phyloP scores from a whole-genome alignment of 2,113 vertebrate genomes.

The Lagenorhynchus albirostris region DNA sequence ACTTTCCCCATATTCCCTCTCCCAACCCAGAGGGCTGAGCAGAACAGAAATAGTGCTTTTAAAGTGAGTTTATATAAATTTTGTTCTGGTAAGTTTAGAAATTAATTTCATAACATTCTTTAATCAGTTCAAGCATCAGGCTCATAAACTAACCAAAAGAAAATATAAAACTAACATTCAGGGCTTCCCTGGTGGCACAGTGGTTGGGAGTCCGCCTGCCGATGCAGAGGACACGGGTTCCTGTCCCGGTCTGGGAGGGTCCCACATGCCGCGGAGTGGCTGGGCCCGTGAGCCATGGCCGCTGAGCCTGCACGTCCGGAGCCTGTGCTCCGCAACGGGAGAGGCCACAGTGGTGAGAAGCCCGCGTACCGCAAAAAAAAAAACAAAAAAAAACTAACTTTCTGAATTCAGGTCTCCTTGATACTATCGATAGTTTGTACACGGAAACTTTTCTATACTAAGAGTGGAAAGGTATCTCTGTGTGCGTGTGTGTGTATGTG shows the following conservation, averaged over 20 bases:
- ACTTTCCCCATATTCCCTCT: neutral
- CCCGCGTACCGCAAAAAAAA: too few species aligned
- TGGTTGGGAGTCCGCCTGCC: too few species aligned
- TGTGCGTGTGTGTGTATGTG: too few species aligned
- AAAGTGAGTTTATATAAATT: neutral
- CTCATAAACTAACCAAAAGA: neutral
- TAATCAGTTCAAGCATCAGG: neutral
- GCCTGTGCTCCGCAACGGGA: too few species aligned
- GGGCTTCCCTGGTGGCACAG: too few species aligned
- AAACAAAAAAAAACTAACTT: neutral
- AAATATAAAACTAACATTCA: neutral
- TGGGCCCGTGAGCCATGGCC: too few species aligned
- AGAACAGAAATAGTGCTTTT: neutral
- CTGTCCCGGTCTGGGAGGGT: too few species aligned
- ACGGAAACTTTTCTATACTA: neutral
- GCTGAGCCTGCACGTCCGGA: too few species aligned
- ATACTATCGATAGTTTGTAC: neutral
- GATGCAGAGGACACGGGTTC: too few species aligned
- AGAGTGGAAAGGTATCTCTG: neutral
- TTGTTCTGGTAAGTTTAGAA: neutral
- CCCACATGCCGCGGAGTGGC: too few species aligned
- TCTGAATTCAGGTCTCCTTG: neutral
- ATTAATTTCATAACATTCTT: neutral
- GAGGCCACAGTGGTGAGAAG: too few species aligned
- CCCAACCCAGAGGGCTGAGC: neutral